Percentiles rank a stretch among this genome's conserved stretches.
Evolutionary conservation across 1,140 invertebrate species (phyloP).

Genomic region (Eulimnadia texana): DNA sequence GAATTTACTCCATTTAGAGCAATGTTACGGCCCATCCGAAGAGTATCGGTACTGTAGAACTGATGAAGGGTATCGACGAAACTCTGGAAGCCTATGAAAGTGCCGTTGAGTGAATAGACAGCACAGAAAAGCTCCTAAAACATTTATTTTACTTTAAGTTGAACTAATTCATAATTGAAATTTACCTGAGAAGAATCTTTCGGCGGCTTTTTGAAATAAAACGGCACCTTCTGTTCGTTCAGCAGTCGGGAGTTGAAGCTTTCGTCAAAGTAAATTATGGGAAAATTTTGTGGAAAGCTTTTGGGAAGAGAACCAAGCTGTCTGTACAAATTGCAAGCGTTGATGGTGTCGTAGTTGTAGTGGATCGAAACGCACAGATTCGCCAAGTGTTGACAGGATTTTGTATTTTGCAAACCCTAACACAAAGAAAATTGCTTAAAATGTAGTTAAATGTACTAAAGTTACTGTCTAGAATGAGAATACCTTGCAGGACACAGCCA

Average conservation of each 20-base stretch:
- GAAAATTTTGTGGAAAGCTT: not conserved
- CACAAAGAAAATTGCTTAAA: no score
- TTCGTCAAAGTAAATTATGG: slow-evolving; percentile 1
- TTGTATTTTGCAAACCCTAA: not conserved
- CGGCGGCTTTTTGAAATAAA: slow-evolving; percentile 13
- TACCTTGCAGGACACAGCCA: not conserved
- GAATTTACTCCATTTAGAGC: not conserved
- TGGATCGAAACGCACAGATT: not conserved
- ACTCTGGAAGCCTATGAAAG: not conserved
- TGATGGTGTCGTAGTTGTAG: not conserved
- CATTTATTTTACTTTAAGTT: not conserved
- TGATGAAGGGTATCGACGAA: not conserved
- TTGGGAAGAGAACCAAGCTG: not conserved
- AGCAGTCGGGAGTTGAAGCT: not conserved
- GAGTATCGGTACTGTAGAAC: no score
- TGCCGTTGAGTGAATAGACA: not conserved
- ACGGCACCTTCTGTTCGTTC: slow-evolving; percentile 12
- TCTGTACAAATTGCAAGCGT: slow-evolving; percentile 1
- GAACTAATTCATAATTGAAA: not conserved
- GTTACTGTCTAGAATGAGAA: not conserved
- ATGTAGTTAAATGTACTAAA: no score
- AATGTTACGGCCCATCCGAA: no score
- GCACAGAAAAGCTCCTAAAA: not conserved
- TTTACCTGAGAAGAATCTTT: not conserved
- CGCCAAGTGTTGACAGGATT: slow-evolving; percentile 1